Evolutionary conservation across 1,140 invertebrate species (phyloP).

Genomic region (Brachionus plicatilis): DNA sequence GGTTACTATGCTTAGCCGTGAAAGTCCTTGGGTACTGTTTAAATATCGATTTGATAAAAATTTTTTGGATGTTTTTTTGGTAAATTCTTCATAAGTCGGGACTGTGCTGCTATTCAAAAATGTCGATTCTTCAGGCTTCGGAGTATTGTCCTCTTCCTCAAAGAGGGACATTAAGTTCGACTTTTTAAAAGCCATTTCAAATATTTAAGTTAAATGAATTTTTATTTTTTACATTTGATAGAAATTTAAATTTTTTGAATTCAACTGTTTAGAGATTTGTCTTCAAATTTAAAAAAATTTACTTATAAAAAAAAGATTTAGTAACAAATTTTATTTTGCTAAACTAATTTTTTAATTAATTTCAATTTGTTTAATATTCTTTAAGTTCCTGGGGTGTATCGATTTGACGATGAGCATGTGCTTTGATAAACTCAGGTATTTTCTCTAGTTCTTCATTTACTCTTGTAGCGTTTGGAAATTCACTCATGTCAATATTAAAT

Average conservation of each 20-base stretch:
- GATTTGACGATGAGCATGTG: slow-evolving; percentile 26
- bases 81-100: slow-evolving; percentile 38
- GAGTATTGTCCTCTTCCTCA: neutral
- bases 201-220: neutral
- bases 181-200: neutral
- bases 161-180: neutral
- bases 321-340: neutral
- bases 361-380: neutral
- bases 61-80: slow-evolving; percentile 9
- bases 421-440: slow-evolving; percentile 6
- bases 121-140: neutral
- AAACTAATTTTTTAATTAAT: neutral
- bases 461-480: slow-evolving; percentile 20
- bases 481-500: slow-evolving; percentile 31
- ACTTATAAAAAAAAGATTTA: neutral
- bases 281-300: neutral
- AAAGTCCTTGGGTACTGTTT: slow-evolving; percentile 6
- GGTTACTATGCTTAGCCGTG: neutral
- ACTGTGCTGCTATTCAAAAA: slow-evolving; percentile 39
- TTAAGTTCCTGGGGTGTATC: slow-evolving; percentile 24
- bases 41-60: neutral
- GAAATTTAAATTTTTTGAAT: neutral
- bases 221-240: neutral
- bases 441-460: slow-evolving; percentile 18
- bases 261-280: neutral